Evolutionary conservation across 2,113 vertebrate genomes (phyloP).

Genomic region (Mustela lutreola): DNA sequence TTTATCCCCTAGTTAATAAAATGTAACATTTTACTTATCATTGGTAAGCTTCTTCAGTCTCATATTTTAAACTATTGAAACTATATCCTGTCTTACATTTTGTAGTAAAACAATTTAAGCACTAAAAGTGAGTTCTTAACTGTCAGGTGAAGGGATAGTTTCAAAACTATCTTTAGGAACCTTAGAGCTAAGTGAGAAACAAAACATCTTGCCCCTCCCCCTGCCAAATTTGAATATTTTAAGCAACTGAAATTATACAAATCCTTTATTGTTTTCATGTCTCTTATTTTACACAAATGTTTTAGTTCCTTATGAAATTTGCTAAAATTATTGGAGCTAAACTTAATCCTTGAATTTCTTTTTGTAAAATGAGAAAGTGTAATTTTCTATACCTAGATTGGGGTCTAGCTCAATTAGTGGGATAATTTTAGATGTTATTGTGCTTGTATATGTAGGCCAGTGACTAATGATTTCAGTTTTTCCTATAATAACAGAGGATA

Average conservation of each 20-base stretch:
- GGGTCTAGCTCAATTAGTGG: background rate
- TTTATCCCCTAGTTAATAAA: background rate
- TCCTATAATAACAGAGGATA: background rate
- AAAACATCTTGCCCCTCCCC: background rate
- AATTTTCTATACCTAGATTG: background rate
- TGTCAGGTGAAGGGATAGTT: background rate
- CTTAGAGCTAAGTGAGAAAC: background rate
- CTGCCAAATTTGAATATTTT: background rate
- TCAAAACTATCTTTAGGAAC: background rate
- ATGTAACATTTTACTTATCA: background rate
- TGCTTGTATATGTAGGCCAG: background rate
- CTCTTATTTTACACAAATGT: background rate
- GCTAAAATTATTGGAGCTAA: background rate
- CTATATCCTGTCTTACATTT: background rate
- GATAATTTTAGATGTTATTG: background rate
- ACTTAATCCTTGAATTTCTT: background rate
- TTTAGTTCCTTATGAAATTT: constrained; percentile 47
- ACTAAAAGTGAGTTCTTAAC: background rate
- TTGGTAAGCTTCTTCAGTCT: background rate
- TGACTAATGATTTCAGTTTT: constrained; percentile 18
- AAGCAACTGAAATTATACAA: background rate
- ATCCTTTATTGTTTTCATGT: background rate
- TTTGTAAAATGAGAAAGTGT: constrained; percentile 31
- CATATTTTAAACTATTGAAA: background rate
- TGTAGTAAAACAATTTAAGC: constrained; percentile 11